Base-by-base conservation (phyloP, 2,888 invertebrate genomes). In the Cryptops parisi region DNA sequence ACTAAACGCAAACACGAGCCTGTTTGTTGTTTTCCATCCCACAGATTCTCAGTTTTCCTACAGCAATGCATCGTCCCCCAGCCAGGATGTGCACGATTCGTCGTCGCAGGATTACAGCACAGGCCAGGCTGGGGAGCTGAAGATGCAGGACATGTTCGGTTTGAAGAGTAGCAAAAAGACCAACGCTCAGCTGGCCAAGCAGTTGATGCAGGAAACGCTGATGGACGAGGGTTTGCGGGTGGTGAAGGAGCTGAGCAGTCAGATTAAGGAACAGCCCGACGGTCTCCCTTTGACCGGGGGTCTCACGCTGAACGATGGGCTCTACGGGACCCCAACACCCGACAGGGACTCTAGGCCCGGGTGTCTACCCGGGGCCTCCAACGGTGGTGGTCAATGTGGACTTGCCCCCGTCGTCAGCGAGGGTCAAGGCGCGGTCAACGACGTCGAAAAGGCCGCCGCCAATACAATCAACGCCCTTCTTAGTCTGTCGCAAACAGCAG, bases 41-140 rank as follows among this genome's bases (percentile, higher is more conserved):
- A 77, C 78, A 1, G 84, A 84, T 67, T 84, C 84, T 26, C 76
- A 83, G 60, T 82, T 81, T 65, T 84, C 84, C 0, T 83, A 81
- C 64, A 83, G 84, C 64, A 83, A 81, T 64, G 79, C 81, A 40
- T 61, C 61, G 39, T 60, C 61, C 41, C 60, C 61, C 26, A 58
- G 58, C 46, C 60, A 60, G 40, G 60, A 60, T 54, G 57, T 58
- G n/a, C 58, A 60, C 51, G 82, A 80, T 65, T 83, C 83, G 23
- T 81, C 83, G 57, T 68, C 73, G 17, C 61, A 62, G 54, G 62
- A 77, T 68, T 52, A 33, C 53, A 51, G 51, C 58, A 47, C 46
- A 55, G 33, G 41, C 23, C 56, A 51, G 41, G 15, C 45, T 12
- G 50, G 47, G 23, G 54, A 55, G 33, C 38, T 56, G 49, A 57